Percentiles rank a stretch among this genome's conserved stretches.
Evolutionary conservation across 2,888 invertebrate species (phyloP).

Genomic region (Sacculina carcini): DNA sequence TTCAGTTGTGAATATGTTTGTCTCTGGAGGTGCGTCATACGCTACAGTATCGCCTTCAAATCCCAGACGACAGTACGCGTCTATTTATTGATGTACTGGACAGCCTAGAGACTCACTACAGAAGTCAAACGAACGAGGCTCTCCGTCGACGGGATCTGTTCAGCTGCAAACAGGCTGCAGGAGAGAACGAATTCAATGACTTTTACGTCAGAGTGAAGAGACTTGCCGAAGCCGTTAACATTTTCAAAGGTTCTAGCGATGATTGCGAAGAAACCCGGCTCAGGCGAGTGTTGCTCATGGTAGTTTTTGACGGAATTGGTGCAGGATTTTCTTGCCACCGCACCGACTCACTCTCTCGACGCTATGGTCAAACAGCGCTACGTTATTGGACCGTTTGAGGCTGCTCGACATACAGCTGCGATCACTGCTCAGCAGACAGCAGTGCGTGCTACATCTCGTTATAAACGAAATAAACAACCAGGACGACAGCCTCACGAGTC

Average conservation of each 20-base stretch:
- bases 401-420: background rate
- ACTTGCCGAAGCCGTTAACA: background rate
- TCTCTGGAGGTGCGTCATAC: background rate
- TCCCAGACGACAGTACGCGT: background rate
- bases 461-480: too few species aligned
- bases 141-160: background rate
- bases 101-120: constrained; percentile 1
- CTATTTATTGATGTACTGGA: background rate
- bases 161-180: background rate
- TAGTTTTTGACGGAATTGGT: background rate
- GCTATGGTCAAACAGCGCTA: background rate
- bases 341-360: background rate
- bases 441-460: background rate
- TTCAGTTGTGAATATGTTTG: background rate
- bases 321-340: background rate
- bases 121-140: constrained; percentile 1
- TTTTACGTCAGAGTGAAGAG: background rate
- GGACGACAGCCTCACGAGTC: too few species aligned
- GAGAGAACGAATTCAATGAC: background rate
- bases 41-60: background rate
- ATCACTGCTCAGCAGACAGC: background rate
- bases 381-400: background rate
- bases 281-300: background rate
- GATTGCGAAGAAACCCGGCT: background rate
- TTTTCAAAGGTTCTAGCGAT: background rate